These are phyloP conservation scores for Cirrhinus molitorella DNA, from an alignment of 2,797 vertebrate species.

Conservation along the genomic window DNA sequence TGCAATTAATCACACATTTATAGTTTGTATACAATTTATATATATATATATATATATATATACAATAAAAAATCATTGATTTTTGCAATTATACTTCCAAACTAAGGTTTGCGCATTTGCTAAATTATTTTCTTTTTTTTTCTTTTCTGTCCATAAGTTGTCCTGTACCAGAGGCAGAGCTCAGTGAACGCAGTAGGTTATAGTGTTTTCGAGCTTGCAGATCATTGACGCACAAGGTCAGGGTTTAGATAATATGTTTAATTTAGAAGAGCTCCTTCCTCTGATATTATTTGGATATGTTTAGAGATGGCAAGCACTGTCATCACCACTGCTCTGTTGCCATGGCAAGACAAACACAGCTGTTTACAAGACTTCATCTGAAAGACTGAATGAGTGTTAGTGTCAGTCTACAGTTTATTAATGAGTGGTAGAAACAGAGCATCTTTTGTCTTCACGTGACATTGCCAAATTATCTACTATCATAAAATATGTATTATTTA, in stretches of 20 bases:
- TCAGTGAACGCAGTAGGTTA: background rate
- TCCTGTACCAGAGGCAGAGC: background rate
- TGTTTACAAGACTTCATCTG: constrained; percentile 38
- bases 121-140: background rate
- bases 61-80: too few species aligned
- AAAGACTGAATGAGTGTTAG: constrained; percentile 30
- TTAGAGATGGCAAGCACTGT: constrained; percentile 47
- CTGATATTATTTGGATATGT: constrained; percentile 48
- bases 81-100: background rate
- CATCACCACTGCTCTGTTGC: constrained; percentile 44
- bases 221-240: constrained; percentile 20
- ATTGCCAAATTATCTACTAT: background rate
- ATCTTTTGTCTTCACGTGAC: constrained; percentile 2
- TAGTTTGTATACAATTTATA: background rate
- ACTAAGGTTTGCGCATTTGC: background rate
- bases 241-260: constrained; percentile 36
- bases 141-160: too few species aligned
- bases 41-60: too few species aligned
- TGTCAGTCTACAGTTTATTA: constrained; percentile 22
- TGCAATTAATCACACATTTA: background rate
- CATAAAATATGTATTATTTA: too few species aligned
- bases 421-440: background rate
- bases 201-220: constrained; percentile 30
- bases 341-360: constrained; percentile 49
- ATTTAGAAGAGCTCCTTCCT: constrained; percentile 36